A percentile compares a stretch with the other conserved stretches of the same genome.
These are phyloP conservation scores for Pycnonotus jocosus DNA, from an alignment of 2,113 vertebrate species.

Conservation along the genomic window DNA sequence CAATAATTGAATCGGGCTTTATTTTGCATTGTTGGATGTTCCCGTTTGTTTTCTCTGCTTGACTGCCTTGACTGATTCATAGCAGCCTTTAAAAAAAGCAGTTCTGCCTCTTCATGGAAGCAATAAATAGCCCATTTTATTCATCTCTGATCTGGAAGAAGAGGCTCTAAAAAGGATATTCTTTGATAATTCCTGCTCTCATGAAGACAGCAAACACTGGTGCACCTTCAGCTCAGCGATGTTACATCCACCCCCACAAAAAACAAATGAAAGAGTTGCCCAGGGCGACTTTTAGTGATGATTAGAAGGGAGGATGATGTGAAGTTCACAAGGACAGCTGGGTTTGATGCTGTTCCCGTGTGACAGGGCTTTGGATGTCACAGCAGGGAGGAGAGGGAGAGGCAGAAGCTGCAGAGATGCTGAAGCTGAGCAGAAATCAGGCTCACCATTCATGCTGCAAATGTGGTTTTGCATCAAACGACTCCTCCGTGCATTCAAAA, in stretches of 20 bases:
- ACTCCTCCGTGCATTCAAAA: neutral
- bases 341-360: neutral
- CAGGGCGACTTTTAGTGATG: neutral
- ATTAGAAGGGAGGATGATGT: neutral
- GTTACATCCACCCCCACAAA: neutral
- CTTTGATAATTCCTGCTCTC: neutral
- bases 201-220: neutral
- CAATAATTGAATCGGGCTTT: neutral
- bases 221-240: neutral
- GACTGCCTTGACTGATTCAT: neutral
- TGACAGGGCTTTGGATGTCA: neutral
- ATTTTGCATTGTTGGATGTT: neutral
- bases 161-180: neutral
- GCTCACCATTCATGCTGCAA: neutral
- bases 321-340: neutral
- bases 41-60: neutral
- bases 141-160: neutral
- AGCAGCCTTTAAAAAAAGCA: neutral
- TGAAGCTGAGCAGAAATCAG: neutral
- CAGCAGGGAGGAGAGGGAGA: neutral
- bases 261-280: neutral
- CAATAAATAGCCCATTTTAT: neutral
- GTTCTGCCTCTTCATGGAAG: neutral
- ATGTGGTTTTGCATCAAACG: neutral
- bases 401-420: neutral